A percentile compares a stretch with the other conserved stretches of the same genome.
Conservation (phyloP, 2,797 vertebrate species). For the Benthosema pterotum region DNA sequence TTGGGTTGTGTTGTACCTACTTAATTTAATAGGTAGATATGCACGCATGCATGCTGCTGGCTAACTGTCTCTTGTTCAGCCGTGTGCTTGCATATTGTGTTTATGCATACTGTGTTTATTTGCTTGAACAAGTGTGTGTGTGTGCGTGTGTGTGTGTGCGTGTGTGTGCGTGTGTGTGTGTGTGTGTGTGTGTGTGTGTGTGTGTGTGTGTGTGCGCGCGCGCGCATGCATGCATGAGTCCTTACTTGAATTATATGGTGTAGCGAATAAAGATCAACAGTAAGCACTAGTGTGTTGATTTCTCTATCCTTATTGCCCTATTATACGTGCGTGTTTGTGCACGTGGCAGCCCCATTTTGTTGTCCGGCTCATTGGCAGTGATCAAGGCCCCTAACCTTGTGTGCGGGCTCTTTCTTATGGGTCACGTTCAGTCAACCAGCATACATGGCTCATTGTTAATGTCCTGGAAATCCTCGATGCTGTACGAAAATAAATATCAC, state of each 20-base stretch:
- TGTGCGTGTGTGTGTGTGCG: neutral
- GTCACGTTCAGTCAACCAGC: conserved; percentile 49
- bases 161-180: conserved; percentile 4
- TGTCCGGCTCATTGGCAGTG: conserved; percentile 49
- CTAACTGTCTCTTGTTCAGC: too few species aligned
- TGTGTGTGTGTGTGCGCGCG: conserved; percentile 2
- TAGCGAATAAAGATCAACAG: too few species aligned
- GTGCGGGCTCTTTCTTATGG: conserved; percentile 9
- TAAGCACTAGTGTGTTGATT: neutral
- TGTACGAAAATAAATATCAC: conserved; percentile 38
- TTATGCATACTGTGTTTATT: too few species aligned
- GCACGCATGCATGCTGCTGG: too few species aligned
- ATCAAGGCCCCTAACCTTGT: conserved; percentile 50
- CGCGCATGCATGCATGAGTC: too few species aligned
- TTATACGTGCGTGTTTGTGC: conserved; percentile 20
- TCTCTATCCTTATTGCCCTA: too few species aligned
- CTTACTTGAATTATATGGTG: neutral
- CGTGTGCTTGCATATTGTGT: too few species aligned
- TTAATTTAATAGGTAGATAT: too few species aligned
- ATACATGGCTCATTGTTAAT: conserved; percentile 56
- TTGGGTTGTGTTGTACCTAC: too few species aligned
- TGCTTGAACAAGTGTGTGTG: too few species aligned
- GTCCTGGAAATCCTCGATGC: conserved; percentile 70
- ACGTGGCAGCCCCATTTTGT: conserved; percentile 20
- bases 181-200: neutral